These are phyloP conservation scores for Sphecodes monilicornis DNA, from an alignment of 2,888 invertebrate species.

Conservation along the genomic window DNA sequence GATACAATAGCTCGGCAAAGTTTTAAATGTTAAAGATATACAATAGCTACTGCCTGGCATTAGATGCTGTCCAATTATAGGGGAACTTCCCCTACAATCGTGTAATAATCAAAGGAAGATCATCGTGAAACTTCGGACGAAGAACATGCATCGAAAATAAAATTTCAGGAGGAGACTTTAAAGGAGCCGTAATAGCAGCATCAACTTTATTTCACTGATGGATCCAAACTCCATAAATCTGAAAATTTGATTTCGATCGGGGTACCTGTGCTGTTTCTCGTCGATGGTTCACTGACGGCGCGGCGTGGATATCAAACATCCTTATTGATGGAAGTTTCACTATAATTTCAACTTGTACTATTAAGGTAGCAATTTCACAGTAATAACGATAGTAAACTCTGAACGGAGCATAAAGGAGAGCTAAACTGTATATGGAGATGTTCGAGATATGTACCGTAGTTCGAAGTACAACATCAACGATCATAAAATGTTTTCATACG, in stretches of 20 bases:
- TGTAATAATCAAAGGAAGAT: neutral
- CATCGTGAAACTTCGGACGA: neutral
- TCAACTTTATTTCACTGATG: neutral
- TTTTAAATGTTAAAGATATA: neutral
- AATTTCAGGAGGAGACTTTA: neutral
- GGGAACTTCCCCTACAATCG: neutral
- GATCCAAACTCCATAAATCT: constrained; percentile 1
- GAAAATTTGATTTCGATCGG: constrained; percentile 9
- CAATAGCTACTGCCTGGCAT: neutral
- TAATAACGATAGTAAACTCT: constrained; percentile 51
- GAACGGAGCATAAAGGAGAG: constrained; percentile 22
- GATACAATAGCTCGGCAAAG: too few species aligned
- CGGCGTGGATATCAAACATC: constrained; percentile 31
- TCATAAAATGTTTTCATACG: constrained; percentile 55
- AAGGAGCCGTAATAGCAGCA: neutral
- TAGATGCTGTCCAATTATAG: neutral
- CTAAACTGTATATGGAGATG: constrained; percentile 24
- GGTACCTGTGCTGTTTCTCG: neutral
- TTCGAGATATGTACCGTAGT: constrained; percentile 1
- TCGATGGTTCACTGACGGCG: constrained; percentile 17
- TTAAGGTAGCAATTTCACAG: constrained; percentile 26
- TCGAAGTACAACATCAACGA: neutral
- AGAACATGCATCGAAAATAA: neutral
- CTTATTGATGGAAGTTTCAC: constrained; percentile 24
- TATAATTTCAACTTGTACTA: constrained; percentile 34